Base-by-base conservation (phyloP, 2,888 invertebrate genomes). In the Plebejus argus region DNA sequence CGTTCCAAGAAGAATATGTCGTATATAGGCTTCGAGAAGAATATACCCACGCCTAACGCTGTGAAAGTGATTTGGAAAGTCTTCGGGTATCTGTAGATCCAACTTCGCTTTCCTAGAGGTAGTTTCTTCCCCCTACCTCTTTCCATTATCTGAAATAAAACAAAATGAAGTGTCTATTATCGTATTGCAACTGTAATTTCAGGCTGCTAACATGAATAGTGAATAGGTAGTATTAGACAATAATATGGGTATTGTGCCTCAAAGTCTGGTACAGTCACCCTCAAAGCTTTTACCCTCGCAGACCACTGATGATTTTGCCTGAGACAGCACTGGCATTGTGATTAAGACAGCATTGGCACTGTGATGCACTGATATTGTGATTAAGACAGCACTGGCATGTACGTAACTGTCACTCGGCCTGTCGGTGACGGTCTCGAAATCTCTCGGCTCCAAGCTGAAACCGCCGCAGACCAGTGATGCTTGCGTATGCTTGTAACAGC, bases 241-340 rank as follows among this genome's bases (percentile, higher is more conserved):
- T 35, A 35, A 35, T 35, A 35, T 5, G 35, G 6, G 35, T 35
- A 7, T 35, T 35, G 35, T 35, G 1, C 28, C 28, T 28, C 28
- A 28, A 28, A 28, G 28, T 28, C 45, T 45, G 39, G 39, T 39
- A 10, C 45, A 12, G 10, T 45, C 12, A 97, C 97, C 23, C 78
- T 95, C 94, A 76, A 95, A 91, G 83, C 96, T 95, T 85, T 97
- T 97, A 35, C 98, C 98, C 12, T 95, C 95, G 86, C 98, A 98
- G 80, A 97, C 97, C 23, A 96, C 86, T 18, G 90, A 82, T 0
- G 95, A 79, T 96, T 96, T 95, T 96, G 96, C 89, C 96, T 96
- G 23, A 96, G 87, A 87, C 98, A 98, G 87, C 98, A 98, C 87
- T 96, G 95, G 80, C 97, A 96, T 86, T 18, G 97, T 97, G 58